Evolutionary conservation across 2,113 vertebrate species (phyloP).

Genomic region (Hepsetus odoe): DNA sequence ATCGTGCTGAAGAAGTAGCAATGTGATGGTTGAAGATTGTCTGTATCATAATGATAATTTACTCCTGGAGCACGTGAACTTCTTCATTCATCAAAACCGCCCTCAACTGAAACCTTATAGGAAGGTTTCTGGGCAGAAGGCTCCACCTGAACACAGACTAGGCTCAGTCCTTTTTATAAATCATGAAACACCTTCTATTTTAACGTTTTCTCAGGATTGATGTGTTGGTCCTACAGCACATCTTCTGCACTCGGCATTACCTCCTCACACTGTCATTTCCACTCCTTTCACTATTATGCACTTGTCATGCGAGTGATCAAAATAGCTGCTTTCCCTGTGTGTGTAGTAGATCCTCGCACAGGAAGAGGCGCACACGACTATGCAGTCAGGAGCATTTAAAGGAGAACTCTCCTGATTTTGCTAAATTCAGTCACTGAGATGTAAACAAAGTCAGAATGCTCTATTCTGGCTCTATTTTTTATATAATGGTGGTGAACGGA

Average conservation of each 20-base stretch:
- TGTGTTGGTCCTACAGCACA: slow-evolving; percentile 6
- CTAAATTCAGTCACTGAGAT: not conserved
- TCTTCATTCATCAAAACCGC: no score
- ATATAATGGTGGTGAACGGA: no score
- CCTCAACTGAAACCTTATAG: no score
- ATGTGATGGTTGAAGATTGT: no score
- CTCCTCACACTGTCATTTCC: not conserved
- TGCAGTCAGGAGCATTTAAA: no score
- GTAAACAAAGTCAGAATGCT: not conserved
- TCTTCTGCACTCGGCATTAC: slow-evolving; percentile 14
- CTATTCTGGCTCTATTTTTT: not conserved
- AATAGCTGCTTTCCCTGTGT: no score
- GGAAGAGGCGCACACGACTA: no score
- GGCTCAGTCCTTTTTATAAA: not conserved
- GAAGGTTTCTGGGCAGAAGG: not conserved
- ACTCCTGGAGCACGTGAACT: no score
- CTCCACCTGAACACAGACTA: not conserved
- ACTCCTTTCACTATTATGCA: not conserved
- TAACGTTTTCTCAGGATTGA: not conserved
- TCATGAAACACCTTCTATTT: slow-evolving; percentile 5
- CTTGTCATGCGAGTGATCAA: not conserved
- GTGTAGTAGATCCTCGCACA: no score
- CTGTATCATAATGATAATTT: no score
- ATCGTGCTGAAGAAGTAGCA: no score
- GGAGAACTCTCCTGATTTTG: no score